Conservation (phyloP, 2,797 vertebrate genomes). For the Myotis vivesi region DNA sequence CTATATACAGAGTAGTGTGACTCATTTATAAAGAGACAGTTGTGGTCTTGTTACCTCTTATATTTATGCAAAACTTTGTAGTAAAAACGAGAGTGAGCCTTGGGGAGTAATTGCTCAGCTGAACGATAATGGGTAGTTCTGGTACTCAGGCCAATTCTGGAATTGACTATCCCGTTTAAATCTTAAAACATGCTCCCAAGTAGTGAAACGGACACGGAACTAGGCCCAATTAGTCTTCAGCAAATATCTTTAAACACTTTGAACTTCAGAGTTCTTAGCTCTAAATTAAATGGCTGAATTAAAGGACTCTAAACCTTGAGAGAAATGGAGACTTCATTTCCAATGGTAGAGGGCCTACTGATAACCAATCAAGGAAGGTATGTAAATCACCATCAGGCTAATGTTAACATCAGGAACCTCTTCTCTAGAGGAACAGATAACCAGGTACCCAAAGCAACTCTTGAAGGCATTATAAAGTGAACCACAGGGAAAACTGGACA, state of each 20-base stretch:
- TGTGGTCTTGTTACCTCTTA: neutral
- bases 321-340: slow-evolving; percentile 9
- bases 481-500: neutral
- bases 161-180: neutral
- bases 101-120: neutral
- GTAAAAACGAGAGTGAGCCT: neutral
- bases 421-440: neutral
- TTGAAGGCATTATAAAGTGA: neutral
- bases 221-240: neutral
- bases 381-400: neutral
- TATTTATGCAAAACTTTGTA: slow-evolving; percentile 36
- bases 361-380: neutral
- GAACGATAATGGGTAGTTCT: neutral
- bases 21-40: neutral
- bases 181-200: neutral
- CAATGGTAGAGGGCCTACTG: neutral
- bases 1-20: neutral
- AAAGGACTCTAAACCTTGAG: slow-evolving; percentile 1
- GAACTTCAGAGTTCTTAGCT: neutral
- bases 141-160: neutral
- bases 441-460: neutral
- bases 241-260: neutral
- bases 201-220: neutral
- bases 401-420: neutral
- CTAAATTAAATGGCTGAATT: neutral